Evolutionary conservation across 1,140 invertebrate genomes (phyloP).

Genomic region (Cotesia typhae): DNA sequence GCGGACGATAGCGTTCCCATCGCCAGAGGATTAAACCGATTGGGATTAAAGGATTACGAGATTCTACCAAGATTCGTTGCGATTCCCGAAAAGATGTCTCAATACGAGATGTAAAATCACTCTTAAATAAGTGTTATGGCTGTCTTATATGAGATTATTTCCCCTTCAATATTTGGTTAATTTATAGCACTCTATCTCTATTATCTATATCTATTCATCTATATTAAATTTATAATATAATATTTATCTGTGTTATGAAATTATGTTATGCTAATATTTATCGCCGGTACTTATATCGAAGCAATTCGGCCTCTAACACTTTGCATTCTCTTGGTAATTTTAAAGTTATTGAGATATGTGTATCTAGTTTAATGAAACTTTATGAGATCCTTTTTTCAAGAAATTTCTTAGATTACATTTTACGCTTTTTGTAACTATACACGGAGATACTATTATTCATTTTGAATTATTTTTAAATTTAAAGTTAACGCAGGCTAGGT

Average conservation of each 20-base stretch:
- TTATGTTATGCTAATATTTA: conserved; percentile 34
- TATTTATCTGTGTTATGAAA: neutral
- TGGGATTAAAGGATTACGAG: conserved; percentile 42
- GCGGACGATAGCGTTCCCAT: conserved; percentile 32
- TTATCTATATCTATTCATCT: too few species aligned
- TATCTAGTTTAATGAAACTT: too few species aligned
- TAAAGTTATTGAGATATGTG: neutral
- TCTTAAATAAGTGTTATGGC: conserved; percentile 10
- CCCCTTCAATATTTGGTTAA: too few species aligned
- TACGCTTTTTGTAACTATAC: too few species aligned
- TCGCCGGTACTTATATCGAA: neutral
- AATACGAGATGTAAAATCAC: conserved; percentile 15
- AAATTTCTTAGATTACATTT: too few species aligned
- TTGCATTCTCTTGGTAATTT: neutral
- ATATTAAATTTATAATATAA: neutral
- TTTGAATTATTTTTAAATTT: too few species aligned
- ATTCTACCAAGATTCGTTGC: conserved; percentile 41
- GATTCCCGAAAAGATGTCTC: conserved; percentile 36
- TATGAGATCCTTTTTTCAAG: too few species aligned
- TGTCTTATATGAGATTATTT: neutral
- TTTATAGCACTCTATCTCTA: neutral
- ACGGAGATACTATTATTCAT: too few species aligned
- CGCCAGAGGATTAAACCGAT: conserved; percentile 36
- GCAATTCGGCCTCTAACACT: too few species aligned
- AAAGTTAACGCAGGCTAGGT: too few species aligned